Conservation (phyloP, 2,888 invertebrate species). For the Drosophila austrosaltans region DNA sequence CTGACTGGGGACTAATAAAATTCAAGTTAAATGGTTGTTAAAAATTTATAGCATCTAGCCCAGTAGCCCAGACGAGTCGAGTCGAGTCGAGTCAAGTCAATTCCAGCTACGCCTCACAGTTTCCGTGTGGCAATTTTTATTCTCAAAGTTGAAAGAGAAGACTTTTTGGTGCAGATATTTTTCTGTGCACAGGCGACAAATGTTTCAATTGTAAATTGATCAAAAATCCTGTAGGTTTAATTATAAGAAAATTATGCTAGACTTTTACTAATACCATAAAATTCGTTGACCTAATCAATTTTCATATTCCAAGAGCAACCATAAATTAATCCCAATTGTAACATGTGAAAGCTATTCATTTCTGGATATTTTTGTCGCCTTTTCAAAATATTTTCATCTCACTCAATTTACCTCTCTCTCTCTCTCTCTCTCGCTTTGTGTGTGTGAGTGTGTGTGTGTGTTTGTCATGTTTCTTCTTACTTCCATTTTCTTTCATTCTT, state of each 20-base stretch:
- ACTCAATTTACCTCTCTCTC: background rate
- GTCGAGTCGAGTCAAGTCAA: slow-evolving; percentile 6
- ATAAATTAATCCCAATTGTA: too few relatives aligned
- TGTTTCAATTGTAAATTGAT: background rate
- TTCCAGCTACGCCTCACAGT: slow-evolving; percentile 1
- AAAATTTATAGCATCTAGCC: slow-evolving; percentile 68
- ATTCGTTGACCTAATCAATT: too few relatives aligned
- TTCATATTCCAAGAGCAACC: too few relatives aligned
- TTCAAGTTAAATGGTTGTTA: slow-evolving; percentile 79
- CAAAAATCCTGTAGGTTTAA: background rate
- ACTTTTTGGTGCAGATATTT: slow-evolving; percentile 3
- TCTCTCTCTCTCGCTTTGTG: background rate
- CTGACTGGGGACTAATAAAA: slow-evolving; percentile 74
- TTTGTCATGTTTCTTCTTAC: slow-evolving; percentile 1
- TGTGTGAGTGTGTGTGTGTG: too few relatives aligned
- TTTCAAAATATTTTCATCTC: background rate
- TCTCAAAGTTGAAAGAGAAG: slow-evolving; percentile 2
- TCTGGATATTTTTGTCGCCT: slow-evolving; percentile 38
- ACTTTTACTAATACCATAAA: too few relatives aligned
- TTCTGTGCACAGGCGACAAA: slow-evolving; percentile 4
- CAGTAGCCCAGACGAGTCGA: too few relatives aligned
- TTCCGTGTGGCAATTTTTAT: slow-evolving; percentile 12
- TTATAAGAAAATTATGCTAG: too few relatives aligned
- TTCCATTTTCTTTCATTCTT: background rate
- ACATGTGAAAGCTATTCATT: too few relatives aligned